Base-by-base conservation (phyloP, 2,797 vertebrate species). In the Pempheris klunzingeri region DNA sequence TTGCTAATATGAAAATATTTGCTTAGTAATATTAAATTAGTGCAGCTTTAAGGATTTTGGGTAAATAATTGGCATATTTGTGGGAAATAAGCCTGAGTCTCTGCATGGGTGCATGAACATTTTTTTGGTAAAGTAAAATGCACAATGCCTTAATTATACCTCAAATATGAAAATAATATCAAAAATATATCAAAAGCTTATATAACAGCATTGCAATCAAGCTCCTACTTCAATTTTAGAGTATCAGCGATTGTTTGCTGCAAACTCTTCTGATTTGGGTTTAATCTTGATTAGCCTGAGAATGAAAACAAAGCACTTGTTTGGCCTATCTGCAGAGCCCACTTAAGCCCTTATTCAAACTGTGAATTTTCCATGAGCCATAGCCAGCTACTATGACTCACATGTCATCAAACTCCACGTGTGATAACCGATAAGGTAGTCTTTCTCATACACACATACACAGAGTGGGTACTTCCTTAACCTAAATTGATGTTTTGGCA, bases 281-380 rank as follows among this genome's bases (percentile, higher is more conserved):
- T 62, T 67, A 83, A 74, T 72, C 3, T 12, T 63, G 61, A 88
- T 86, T 66, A 84, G 57, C 49, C 28, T 46, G 55, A 81, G 74
- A 82, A 82, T 50, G 58, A 83, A 64, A 91, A 88, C 87, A 86
- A 68, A 77, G 81, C 75, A 22, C 67, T 83, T 87, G 78, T 82
- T 81, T 80, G 70, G 50, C 54, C 50, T 34, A 22, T 68, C 67
- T 57, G 57, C 62, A 54, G 65, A 83, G 71, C 71, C 79, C 77
- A 76, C 86, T 87, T 84, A 79, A 80, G 76, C 77, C 53, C 77
- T 78, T 78, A 88, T 84, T 83, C 77, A 84, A 71, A 73, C 72
- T 3, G 46, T 81, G 78, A 88, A 87, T 91, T 88, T 92, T 92
- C 87, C 90, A 86, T 85, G 66, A 86, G 81, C 64, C 60, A 52